Conservation (phyloP, 2,888 invertebrate genomes). For the Nemoura dubitans region DNA sequence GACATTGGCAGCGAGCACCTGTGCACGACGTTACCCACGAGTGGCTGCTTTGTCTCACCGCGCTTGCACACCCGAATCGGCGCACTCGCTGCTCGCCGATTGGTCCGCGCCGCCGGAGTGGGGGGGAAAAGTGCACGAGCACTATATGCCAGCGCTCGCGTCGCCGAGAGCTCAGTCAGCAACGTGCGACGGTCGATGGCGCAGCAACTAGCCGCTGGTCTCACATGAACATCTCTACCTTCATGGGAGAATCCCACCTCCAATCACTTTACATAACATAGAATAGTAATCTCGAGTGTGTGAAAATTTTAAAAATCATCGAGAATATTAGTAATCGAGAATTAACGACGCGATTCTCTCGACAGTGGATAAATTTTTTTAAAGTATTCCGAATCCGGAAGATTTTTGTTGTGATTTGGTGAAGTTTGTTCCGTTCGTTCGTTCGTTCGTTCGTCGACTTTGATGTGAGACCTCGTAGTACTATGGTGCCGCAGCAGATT, state of each 20-base stretch:
- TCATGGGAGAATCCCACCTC: slow-evolving; percentile 24
- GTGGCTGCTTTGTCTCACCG: slow-evolving; percentile 41
- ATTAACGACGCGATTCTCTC: slow-evolving; percentile 15
- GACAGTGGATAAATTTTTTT: neutral
- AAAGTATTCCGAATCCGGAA: neutral
- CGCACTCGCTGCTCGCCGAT: slow-evolving; percentile 30
- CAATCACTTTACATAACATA: slow-evolving; percentile 19
- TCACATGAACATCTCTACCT: slow-evolving; percentile 13
- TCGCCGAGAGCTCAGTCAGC: neutral
- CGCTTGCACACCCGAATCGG: slow-evolving; percentile 33
- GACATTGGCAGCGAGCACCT: slow-evolving; percentile 24
- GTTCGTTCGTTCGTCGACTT: too few relatives aligned
- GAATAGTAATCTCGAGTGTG: neutral
- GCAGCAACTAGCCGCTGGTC: neutral
- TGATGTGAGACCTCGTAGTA: slow-evolving; percentile 53
- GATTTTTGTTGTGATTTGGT: slow-evolving; percentile 4
- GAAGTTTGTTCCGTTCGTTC: slow-evolving; percentile 24
- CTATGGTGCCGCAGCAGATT: slow-evolving; percentile 81
- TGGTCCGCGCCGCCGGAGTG: slow-evolving; percentile 1
- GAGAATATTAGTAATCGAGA: neutral
- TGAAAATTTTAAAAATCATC: neutral
- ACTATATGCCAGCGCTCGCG: slow-evolving; percentile 26
- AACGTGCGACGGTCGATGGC: slow-evolving; percentile 1
- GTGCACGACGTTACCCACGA: slow-evolving; percentile 12
- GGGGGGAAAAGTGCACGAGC: slow-evolving; percentile 17